Conservation (phyloP, 1,140 invertebrate genomes). For the Trichogramma pretiosum region DNA sequence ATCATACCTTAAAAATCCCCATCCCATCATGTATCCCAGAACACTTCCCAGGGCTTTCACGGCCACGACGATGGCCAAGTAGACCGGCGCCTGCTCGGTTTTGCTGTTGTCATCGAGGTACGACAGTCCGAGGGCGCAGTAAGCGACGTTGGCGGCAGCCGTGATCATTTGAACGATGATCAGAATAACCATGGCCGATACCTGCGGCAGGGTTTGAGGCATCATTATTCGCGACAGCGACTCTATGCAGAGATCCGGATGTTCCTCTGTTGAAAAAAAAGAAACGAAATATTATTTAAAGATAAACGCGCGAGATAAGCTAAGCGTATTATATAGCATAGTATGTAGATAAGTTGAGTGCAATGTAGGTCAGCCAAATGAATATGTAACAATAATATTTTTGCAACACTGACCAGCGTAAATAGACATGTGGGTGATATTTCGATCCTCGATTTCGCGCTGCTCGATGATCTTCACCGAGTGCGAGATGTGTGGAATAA, state of each 20-base stretch:
- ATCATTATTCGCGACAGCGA: constrained; percentile 26
- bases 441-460: constrained; percentile 15
- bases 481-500: constrained; percentile 49
- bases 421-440: constrained; percentile 33
- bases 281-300: too few relatives aligned
- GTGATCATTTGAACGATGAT: constrained; percentile 51
- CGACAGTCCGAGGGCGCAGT: constrained; percentile 55
- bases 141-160: constrained; percentile 52
- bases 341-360: too few relatives aligned
- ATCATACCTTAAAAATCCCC: constrained; percentile 37
- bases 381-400: too few relatives aligned
- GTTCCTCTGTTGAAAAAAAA: constrained; percentile 33
- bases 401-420: constrained; percentile 29
- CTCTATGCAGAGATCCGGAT: constrained; percentile 33
- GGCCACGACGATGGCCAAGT: constrained; percentile 38
- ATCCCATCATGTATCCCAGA: constrained; percentile 40
- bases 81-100: constrained; percentile 47
- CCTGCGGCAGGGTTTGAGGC: constrained; percentile 24
- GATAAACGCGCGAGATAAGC: too few relatives aligned
- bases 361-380: too few relatives aligned
- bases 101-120: constrained; percentile 62
- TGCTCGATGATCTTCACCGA: constrained; percentile 30
- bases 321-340: too few relatives aligned
- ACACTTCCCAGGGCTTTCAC: constrained; percentile 37
- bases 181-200: constrained; percentile 43